These are phyloP conservation scores for Squalus acanthias DNA, from an alignment of 2,797 vertebrate species.

Conservation along the genomic window DNA sequence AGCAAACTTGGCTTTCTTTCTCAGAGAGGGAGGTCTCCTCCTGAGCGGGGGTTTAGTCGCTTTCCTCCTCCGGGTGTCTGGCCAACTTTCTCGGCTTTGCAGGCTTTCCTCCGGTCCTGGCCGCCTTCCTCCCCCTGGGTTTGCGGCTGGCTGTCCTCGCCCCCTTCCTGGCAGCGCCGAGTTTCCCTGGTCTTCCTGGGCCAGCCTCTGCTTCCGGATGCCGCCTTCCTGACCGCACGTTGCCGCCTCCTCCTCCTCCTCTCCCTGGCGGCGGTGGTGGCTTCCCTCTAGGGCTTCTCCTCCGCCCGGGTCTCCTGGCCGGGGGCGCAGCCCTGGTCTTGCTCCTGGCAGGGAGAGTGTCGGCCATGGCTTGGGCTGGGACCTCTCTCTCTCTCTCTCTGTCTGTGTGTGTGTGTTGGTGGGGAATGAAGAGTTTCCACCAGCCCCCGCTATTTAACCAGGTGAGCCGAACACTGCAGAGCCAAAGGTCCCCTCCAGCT, in stretches of 20 bases:
- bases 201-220: too few relatives aligned
- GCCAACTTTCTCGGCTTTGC: not conserved
- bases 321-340: not conserved
- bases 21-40: not conserved
- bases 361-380: not conserved
- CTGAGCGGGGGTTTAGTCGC: too few relatives aligned
- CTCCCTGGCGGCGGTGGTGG: too few relatives aligned
- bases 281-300: not conserved
- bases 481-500: not conserved
- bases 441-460: not conserved
- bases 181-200: too few relatives aligned
- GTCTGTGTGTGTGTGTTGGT: too few relatives aligned
- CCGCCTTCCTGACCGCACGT: too few relatives aligned
- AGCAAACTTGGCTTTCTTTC: not conserved
- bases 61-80: not conserved
- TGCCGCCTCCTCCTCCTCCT: not conserved
- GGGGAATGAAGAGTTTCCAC: not conserved
- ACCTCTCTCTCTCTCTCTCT: too few relatives aligned
- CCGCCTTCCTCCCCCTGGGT: too few relatives aligned
- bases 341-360: not conserved
- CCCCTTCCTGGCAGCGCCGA: not conserved
- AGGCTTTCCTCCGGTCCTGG: not conserved
- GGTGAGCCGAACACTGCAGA: not conserved
- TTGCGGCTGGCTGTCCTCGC: not conserved
- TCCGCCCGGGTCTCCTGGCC: not conserved